Conservation (phyloP, 2,888 invertebrate species). For the Lymantria monacha region DNA sequence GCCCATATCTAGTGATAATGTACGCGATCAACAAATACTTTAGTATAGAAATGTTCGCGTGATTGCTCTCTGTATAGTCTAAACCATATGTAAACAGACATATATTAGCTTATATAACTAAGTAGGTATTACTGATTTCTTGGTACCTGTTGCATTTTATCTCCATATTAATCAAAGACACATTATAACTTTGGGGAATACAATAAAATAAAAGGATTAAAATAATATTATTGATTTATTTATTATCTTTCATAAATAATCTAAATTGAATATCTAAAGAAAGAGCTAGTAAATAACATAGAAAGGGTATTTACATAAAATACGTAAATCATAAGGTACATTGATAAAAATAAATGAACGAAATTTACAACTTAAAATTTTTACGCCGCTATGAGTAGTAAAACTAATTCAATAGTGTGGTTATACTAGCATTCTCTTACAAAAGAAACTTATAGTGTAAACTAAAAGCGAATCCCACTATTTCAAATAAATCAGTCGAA, state of each 20-base stretch:
- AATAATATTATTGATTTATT: constrained; percentile 72
- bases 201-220: constrained; percentile 49
- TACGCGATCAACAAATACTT: no score
- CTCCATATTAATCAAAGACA: no score
- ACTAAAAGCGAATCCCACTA: constrained; percentile 47
- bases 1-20: no score
- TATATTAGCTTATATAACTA: no score
- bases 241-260: constrained; percentile 76
- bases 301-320: constrained; percentile 73
- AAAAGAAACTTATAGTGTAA: constrained; percentile 43
- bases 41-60: no score
- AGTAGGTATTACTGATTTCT: no score
- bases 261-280: constrained; percentile 74
- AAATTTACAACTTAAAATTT: constrained; percentile 76
- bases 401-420: constrained; percentile 45
- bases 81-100: no score
- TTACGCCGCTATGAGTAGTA: constrained; percentile 50
- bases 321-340: constrained; percentile 51
- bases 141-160: no score
- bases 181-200: constrained; percentile 28
- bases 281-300: constrained; percentile 68
- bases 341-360: constrained; percentile 58
- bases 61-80: no score
- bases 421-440: constrained; percentile 40
- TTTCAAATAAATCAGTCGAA: constrained; percentile 61